A percentile compares a stretch with the other conserved stretches of the same genome.
phyloP scores from a whole-genome alignment of 2,888 invertebrate genomes.

The Parelbella ahira region DNA sequence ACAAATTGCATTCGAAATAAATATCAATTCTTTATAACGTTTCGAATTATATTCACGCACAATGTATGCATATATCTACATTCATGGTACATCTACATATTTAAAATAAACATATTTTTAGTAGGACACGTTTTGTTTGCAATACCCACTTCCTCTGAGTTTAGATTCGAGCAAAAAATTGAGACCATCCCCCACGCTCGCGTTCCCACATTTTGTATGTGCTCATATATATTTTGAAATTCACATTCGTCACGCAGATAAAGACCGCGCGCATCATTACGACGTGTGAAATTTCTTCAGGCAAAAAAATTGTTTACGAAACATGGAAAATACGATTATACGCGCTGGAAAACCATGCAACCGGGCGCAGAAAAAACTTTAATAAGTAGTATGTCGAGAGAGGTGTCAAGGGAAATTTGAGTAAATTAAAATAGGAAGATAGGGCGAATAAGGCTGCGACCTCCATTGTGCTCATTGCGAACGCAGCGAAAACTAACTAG shows the following conservation, averaged over 20 bases:
- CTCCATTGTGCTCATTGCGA: constrained; percentile 60
- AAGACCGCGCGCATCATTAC: constrained; percentile 20
- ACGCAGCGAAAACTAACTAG: constrained; percentile 64
- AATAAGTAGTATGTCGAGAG: constrained; percentile 61
- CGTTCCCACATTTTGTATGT: too few relatives aligned
- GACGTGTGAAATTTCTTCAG: constrained; percentile 21
- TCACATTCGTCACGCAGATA: constrained; percentile 9
- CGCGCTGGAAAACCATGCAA: constrained; percentile 22
- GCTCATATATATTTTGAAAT: constrained; percentile 3
- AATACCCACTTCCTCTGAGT: constrained; percentile 16
- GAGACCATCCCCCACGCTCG: too few relatives aligned
- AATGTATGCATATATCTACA: too few relatives aligned
- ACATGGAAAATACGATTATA: constrained; percentile 11
- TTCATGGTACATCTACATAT: constrained; percentile 13
- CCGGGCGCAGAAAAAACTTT: constrained; percentile 36
- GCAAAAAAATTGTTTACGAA: constrained; percentile 22
- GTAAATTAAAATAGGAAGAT: constrained; percentile 81
- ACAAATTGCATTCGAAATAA: too few relatives aligned
- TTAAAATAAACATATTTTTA: constrained; percentile 12
- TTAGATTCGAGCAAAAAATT: constrained; percentile 3
- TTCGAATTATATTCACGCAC: too few relatives aligned
- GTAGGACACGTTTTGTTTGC: constrained; percentile 22
- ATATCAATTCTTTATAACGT: too few relatives aligned
- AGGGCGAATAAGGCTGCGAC: constrained; percentile 67
- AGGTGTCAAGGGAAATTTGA: constrained; percentile 81